These are phyloP conservation scores for Apocrypta bakeri DNA, from an alignment of 1,140 invertebrate species.

Conservation along the genomic window DNA sequence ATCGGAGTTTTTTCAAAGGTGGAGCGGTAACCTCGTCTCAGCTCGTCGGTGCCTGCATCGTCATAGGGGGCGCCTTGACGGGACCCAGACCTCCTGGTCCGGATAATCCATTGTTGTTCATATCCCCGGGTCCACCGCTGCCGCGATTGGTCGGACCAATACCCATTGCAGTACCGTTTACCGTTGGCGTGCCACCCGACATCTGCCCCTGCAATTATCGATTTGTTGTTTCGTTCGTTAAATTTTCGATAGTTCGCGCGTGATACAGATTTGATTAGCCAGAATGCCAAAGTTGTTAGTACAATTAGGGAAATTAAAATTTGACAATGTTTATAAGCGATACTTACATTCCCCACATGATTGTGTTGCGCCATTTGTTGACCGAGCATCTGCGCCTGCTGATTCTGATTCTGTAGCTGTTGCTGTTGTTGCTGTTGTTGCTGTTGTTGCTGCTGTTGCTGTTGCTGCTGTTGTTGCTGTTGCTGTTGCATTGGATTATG, in stretches of 20 bases:
- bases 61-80: conserved; percentile 71
- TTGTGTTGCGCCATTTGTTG: conserved; percentile 70
- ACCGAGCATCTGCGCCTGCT: conserved; percentile 64
- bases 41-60: conserved; percentile 73
- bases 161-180: conserved; percentile 66
- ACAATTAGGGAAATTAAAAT: neutral
- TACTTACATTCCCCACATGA: conserved; percentile 71
- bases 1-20: conserved; percentile 71
- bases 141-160: conserved; percentile 60
- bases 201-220: conserved; percentile 68
- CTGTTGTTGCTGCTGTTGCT: conserved; percentile 62
- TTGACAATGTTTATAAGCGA: neutral
- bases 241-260: neutral
- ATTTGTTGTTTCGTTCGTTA: neutral
- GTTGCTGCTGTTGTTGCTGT: conserved; percentile 62
- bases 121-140: conserved; percentile 67
- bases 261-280: no score
- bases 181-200: conserved; percentile 65
- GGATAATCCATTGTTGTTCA: conserved; percentile 73
- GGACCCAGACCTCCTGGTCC: conserved; percentile 68
- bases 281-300: no score
- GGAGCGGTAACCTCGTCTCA: conserved; percentile 71
- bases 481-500: conserved; percentile 69
- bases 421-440: conserved; percentile 67
- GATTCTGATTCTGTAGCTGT: conserved; percentile 63